A percentile compares a stretch with the other conserved stretches of the same genome.
Conservation (phyloP, 2,888 invertebrate species). For the Drosophila infuscata region DNA sequence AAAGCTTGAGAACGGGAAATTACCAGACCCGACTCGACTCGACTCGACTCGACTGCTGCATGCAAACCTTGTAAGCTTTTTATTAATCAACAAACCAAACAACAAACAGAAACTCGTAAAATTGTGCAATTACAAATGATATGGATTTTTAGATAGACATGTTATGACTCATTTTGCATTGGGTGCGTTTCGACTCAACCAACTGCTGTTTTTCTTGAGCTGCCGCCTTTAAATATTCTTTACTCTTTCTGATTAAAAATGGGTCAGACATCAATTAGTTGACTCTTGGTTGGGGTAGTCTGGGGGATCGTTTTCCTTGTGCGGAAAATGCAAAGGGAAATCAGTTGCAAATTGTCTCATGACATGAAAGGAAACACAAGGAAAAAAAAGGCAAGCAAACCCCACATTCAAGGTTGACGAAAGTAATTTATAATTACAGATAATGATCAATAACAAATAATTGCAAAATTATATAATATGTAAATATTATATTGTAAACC, state of each 20-base stretch:
- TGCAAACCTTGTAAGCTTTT: not conserved
- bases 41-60: not conserved
- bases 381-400: not conserved
- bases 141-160: not conserved
- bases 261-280: conserved; percentile 30
- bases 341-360: not conserved
- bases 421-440: not conserved
- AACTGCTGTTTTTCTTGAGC: not conserved
- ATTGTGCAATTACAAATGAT: conserved; percentile 4
- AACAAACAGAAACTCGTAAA: not conserved
- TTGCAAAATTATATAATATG: not conserved
- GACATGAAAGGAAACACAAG: conserved; percentile 1
- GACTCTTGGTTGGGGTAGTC: not conserved
- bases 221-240: not conserved
- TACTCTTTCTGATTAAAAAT: conserved; percentile 8
- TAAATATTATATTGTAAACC: not conserved
- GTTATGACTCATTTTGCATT: conserved; percentile 18
- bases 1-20: not conserved
- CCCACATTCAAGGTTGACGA: not conserved
- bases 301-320: not conserved
- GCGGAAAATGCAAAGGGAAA: not conserved
- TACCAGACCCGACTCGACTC: not conserved
- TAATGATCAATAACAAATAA: not conserved
- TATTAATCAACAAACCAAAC: not conserved
- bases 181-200: not conserved